phyloP scores from a whole-genome alignment of 2,888 invertebrate genomes.

The Tromatobia lineatoria region DNA sequence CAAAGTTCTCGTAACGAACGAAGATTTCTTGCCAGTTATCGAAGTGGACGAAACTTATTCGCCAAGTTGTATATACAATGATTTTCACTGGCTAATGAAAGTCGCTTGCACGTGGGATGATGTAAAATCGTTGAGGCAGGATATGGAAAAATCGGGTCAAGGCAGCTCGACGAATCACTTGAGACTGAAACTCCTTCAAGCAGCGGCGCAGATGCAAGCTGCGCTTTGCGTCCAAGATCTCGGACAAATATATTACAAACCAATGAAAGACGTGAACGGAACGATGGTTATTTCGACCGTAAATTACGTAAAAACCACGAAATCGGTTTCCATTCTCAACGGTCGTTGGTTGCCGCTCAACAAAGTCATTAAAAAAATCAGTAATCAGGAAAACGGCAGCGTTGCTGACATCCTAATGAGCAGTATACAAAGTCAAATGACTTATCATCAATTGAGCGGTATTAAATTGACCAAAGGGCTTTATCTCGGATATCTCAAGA shows the following conservation, averaged over 20 bases:
- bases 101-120: constrained; percentile 99
- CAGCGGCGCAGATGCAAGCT: constrained; percentile 97
- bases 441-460: constrained; percentile 92
- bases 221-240: constrained; percentile 96
- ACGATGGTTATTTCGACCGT: constrained; percentile 96
- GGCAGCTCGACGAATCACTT: constrained; percentile 96
- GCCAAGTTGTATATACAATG: constrained; percentile 95
- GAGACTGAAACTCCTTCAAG: constrained; percentile 95
- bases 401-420: constrained; percentile 94
- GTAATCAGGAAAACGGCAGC: constrained; percentile 89
- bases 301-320: constrained; percentile 92
- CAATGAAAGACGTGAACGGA: constrained; percentile 95
- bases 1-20: constrained; percentile 97
- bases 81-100: constrained; percentile 99
- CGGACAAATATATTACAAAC: constrained; percentile 97
- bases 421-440: constrained; percentile 93
- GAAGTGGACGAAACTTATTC: constrained; percentile 97
- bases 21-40: constrained; percentile 98
- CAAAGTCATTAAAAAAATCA: constrained; percentile 93
- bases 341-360: constrained; percentile 96
- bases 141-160: constrained; percentile 95
- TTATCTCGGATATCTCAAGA: constrained; percentile 98
- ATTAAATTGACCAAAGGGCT: constrained; percentile 94
- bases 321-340: constrained; percentile 95
- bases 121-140: constrained; percentile 95